Base-by-base conservation (phyloP, 2,113 vertebrate species). In the Poecile atricapillus region DNA sequence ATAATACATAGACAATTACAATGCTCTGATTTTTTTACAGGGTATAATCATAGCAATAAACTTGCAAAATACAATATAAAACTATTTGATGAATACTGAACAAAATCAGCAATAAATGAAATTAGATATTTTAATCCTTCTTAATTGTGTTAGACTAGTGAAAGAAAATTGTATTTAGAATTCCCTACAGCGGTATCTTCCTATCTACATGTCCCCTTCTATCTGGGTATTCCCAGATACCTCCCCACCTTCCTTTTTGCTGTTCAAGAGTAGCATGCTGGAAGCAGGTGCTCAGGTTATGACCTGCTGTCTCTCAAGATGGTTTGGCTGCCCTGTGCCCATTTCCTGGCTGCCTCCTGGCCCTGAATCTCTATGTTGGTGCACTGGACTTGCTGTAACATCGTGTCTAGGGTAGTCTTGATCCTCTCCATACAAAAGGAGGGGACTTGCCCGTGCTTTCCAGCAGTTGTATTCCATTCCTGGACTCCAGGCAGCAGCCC, bases 101-200 rank as follows among this genome's bases (percentile, higher is more conserved):
- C 68, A 87, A 95, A 96, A 94, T 94, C 82, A 97, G 65, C 86
- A 94, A 80, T 94, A 91, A 81, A 64, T 86, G 15, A 93, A 94
- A 92, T 91, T 59, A 94, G 79, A n/a, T 69, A 84, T 25, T 97
- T 93, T 93, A 95, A 81, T 73, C 76, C 52, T 77, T 90, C 46
- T 25, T 84, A 86, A 68, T 56, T 88, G 23, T 39, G 31, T 50
- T 96, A 67, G 67, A 58, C 69, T 86, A 67, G 65, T 81, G 74
- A 55, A 96, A 76, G 73, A 94, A 96, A 93, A 62, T 60, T 24
- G 10, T 88, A 30, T 84, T 82, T 86, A 27, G 56, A 94, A 18
- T 89, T 90, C 77, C 64, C n/a, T 56, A 4, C 35, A 9, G 35
- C 3, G 2, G 9, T 58, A 33, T 93, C 58, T 86, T 80, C 31